phyloP scores from a whole-genome alignment of 2,888 invertebrate genomes.

The Leptinotarsa peninsularis region DNA sequence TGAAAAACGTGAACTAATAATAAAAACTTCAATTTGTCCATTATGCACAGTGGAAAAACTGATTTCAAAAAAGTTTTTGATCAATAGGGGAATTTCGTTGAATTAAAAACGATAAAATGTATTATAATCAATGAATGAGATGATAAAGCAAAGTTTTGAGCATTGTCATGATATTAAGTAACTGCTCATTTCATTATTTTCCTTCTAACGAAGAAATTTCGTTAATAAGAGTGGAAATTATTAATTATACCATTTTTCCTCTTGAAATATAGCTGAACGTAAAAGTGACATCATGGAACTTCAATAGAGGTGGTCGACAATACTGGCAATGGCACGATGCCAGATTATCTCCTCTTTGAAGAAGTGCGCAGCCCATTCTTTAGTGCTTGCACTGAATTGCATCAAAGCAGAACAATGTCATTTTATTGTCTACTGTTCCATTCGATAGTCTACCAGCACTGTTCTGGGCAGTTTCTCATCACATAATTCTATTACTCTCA shows the following conservation, averaged over 20 bases:
- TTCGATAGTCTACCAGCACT: conserved; percentile 1
- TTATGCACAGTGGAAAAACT: too few species aligned
- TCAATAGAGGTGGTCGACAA: conserved; percentile 24
- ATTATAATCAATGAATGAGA: too few species aligned
- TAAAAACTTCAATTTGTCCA: too few species aligned
- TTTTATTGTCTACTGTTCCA: conserved; percentile 1
- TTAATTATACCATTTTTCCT: neutral
- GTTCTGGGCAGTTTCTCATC: neutral
- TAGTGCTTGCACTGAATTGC: neutral
- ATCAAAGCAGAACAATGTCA: conserved; percentile 8
- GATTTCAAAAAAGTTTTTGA: too few species aligned
- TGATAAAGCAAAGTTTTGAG: too few species aligned
- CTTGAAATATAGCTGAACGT: conserved; percentile 6
- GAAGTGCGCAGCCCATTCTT: neutral
- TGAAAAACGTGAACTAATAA: too few species aligned
- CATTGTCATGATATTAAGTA: too few species aligned
- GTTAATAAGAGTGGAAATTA: conserved; percentile 13
- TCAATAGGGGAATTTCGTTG: too few species aligned
- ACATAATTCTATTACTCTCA: too few species aligned
- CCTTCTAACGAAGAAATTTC: neutral
- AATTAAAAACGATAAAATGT: too few species aligned
- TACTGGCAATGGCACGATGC: conserved; percentile 1
- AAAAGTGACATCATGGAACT: conserved; percentile 18
- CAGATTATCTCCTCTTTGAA: conserved; percentile 6
- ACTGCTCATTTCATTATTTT: too few species aligned